Evolutionary conservation across 2,888 invertebrate species (phyloP), one percentile per base, ranked within the genome.

Genomic region (Fragum fragum): DNA sequence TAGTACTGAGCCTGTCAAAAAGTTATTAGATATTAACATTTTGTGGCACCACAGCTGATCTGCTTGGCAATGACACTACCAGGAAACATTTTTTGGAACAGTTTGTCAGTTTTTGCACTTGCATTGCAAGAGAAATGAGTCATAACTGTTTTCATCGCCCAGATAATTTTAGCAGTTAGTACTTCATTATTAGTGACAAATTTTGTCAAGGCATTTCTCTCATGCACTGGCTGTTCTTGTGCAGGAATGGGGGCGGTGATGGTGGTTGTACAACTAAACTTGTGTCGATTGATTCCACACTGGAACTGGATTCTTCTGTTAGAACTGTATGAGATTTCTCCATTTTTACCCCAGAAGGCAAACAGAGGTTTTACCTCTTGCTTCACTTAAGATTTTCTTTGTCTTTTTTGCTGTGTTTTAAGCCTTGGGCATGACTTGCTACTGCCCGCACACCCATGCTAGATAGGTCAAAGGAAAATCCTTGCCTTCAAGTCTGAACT

Each of bases 61-160:
- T 73, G 36, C 23, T 29, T 66, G 28, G 74, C 66, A 32, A 75
- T 75, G 6, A 23, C 36, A 55, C 74, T 75, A 28, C 53, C 74
- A 29, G 74, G 74, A 28, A 75, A 75, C 74, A 75, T 75, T 36
- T 66, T 52, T 21, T 66, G 55, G 52, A 75, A 75, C 32, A 75
- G 55, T 21, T 23, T 68, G 47, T 61, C 39, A 29, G 63, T 76
- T 55, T 73, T 76, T 18, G 66, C 73, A 73, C 69, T 81, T 39
- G 76, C 76, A 66, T 52, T 76, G 68, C 73, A 76, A 21, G 81
- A 76, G 29, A 57, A 72, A 63, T 79, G 75, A 23, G 39, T 81
- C 21, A 69, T 52, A n/a, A 73, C 39, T 68, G 66, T 72, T 81
- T 76, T 72, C 9, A 81, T 28, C 26, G 81, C 73, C 81, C 76